Percentiles rank a stretch among this genome's conserved stretches.
phyloP scores from a whole-genome alignment of 1,140 invertebrate genomes.

The Eulimnadia texana region DNA sequence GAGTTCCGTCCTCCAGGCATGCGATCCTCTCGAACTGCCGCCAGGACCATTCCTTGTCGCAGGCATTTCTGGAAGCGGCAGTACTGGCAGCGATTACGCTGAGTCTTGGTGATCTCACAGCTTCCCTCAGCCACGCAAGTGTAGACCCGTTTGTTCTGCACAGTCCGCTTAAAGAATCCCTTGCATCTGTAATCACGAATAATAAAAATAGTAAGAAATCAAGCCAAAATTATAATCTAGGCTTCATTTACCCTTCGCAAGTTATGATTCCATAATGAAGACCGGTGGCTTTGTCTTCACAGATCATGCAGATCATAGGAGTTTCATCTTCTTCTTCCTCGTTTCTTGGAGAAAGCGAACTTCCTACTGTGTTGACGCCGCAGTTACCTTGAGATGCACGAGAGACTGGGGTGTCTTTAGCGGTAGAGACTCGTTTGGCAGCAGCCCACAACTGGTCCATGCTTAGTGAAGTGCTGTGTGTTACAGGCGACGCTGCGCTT shows the following conservation, averaged over 20 bases:
- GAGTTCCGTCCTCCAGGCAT: conserved; percentile 98
- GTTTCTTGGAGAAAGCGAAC: too few species aligned
- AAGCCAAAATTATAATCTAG: too few species aligned
- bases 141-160: conserved; percentile 89
- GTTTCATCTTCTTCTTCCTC: conserved; percentile 67
- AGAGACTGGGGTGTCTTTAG: too few species aligned
- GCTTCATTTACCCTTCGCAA: conserved; percentile 65
- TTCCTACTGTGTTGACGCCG: too few species aligned
- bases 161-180: conserved; percentile 94
- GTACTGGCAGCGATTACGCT: conserved; percentile 94
- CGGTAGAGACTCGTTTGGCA: background rate
- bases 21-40: conserved; percentile 94
- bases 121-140: conserved; percentile 89
- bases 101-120: conserved; percentile 93
- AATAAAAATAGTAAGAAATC: background rate
- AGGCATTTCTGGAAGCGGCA: conserved; percentile 99
- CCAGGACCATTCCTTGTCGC: conserved; percentile 94
- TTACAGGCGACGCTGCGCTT: background rate
- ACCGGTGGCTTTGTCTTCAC: conserved; percentile 92
- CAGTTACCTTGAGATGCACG: too few species aligned
- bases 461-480: background rate
- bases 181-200: conserved; percentile 54
- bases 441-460: background rate
- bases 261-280: conserved; percentile 95
- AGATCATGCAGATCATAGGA: conserved; percentile 95